Percentiles rank a stretch among this genome's conserved stretches.
Conservation (phyloP, 2,888 invertebrate species). For the Andrena hattorfiana region DNA sequence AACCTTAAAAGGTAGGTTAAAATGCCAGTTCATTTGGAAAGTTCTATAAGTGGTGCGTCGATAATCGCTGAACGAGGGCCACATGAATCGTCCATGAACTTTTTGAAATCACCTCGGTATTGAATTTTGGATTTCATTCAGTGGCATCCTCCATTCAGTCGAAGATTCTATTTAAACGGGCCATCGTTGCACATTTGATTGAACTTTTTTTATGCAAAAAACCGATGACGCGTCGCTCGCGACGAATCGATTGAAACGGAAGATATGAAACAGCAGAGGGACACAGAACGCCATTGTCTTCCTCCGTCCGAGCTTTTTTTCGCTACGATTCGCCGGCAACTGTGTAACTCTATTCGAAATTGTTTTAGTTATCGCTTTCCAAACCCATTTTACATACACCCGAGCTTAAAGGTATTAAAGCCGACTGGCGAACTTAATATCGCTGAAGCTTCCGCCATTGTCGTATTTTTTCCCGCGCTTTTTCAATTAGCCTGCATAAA, state of each 20-base stretch:
- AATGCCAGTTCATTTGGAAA: constrained; percentile 8
- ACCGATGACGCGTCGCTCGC: not conserved
- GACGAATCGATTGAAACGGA: not conserved
- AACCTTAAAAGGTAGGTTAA: not conserved
- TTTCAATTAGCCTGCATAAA: not conserved
- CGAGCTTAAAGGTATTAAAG: constrained; percentile 32
- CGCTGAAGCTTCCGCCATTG: constrained; percentile 13
- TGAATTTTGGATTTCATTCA: constrained; percentile 33
- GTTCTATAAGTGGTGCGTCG: constrained; percentile 31
- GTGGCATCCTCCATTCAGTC: not conserved
- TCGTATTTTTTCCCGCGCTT: not conserved
- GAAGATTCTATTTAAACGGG: constrained; percentile 12
- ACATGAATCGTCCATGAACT: constrained; percentile 19
- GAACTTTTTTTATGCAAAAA: constrained; percentile 28
- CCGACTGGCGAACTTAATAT: not conserved
- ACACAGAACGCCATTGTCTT: not conserved
- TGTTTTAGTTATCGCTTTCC: constrained; percentile 24
- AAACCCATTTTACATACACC: not conserved
- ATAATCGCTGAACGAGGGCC: constrained; percentile 17
- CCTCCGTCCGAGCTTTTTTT: not conserved
- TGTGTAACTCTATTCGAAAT: constrained; percentile 26
- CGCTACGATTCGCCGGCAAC: too few species aligned
- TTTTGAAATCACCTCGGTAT: constrained; percentile 8
- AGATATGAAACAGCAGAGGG: constrained; percentile 19
- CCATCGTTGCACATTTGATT: constrained; percentile 21